phyloP scores from a whole-genome alignment of 2,888 invertebrate genomes.

The Cheilosia scutellata region DNA sequence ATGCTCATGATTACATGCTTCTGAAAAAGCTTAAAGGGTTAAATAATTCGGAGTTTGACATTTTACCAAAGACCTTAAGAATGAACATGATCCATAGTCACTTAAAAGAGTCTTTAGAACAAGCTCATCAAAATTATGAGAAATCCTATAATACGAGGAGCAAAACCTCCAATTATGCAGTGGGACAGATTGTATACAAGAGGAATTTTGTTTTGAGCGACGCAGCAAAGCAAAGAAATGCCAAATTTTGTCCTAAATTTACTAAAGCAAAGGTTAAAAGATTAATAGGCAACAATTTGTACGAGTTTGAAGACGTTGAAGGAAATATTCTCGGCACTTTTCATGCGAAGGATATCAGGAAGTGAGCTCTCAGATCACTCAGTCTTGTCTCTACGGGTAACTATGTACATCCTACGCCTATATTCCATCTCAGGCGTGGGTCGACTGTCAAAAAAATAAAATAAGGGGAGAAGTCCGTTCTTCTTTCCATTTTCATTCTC shows the following conservation, averaged over 20 bases:
- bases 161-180: not conserved
- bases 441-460: too few relatives aligned
- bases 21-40: not conserved
- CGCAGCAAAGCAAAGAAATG: not conserved
- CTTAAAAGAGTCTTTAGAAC: not conserved
- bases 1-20: not conserved
- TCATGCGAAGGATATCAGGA: not conserved
- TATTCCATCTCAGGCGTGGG: too few relatives aligned
- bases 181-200: not conserved
- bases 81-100: constrained; percentile 11
- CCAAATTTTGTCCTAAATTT: constrained; percentile 19
- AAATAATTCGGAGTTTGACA: not conserved
- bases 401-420: too few relatives aligned
- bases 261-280: not conserved
- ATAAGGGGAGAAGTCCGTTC: too few relatives aligned
- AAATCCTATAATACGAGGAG: not conserved
- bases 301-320: not conserved
- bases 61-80: not conserved
- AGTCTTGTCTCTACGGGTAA: too few relatives aligned
- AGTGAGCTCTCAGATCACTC: too few relatives aligned
- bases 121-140: too few relatives aligned
- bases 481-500: too few relatives aligned
- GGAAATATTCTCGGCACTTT: not conserved
- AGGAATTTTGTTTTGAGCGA: not conserved
- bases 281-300: not conserved